A percentile compares a stretch with the other conserved stretches of the same genome.
phyloP scores from a whole-genome alignment of 2,113 vertebrate species.

The Thalassarche chlororhynchos region DNA sequence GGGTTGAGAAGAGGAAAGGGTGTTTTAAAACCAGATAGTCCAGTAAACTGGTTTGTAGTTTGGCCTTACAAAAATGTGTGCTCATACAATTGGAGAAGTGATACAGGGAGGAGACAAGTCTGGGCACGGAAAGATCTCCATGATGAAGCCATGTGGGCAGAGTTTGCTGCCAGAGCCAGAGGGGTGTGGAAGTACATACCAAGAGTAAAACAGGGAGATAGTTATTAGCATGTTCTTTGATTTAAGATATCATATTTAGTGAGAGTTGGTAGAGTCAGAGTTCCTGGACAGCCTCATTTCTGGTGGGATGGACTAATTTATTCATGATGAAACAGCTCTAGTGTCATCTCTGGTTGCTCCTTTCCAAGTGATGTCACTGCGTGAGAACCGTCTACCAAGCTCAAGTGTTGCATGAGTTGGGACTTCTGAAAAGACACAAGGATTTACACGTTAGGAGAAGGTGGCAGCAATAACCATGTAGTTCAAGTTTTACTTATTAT shows the following conservation, averaged over 20 bases:
- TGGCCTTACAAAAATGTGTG: neutral
- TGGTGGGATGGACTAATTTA: neutral
- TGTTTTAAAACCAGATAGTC: neutral
- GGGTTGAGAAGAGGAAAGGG: constrained; percentile 2
- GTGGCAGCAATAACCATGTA: neutral
- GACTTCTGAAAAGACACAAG: neutral
- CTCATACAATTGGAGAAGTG: neutral
- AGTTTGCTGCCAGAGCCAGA: neutral
- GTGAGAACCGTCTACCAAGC: neutral
- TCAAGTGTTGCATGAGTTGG: neutral
- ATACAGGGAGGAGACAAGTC: neutral
- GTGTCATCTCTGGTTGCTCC: neutral
- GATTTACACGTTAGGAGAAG: neutral
- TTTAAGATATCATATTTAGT: neutral
- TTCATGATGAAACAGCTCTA: neutral
- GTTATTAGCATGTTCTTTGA: neutral
- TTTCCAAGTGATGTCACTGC: neutral
- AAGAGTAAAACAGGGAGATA: neutral
- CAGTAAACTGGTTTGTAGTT: neutral
- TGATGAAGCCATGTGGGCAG: neutral
- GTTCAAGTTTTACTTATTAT: neutral
- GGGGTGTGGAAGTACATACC: neutral
- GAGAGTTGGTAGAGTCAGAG: neutral
- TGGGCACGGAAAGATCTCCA: neutral
- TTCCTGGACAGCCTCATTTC: neutral